Percentiles rank a stretch among this genome's conserved stretches.
These are phyloP conservation scores for Dasypogon diadema DNA, from an alignment of 2,888 invertebrate species.

Conservation along the genomic window DNA sequence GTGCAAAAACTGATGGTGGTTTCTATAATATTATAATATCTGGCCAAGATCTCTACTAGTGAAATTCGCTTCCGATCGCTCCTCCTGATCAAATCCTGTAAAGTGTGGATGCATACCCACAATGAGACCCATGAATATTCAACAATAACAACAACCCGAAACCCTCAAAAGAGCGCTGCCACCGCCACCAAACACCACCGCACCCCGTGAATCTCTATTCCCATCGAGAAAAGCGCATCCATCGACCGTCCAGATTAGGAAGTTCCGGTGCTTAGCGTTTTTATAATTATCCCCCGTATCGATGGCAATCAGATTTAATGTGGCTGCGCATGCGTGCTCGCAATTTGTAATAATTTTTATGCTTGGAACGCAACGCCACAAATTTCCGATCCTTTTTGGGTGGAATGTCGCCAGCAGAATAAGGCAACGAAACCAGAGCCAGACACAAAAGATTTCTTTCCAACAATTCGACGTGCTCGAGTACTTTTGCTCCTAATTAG, in stretches of 20 bases:
- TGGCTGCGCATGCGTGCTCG: slow-evolving; percentile 45
- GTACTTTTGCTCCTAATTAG: slow-evolving; percentile 38
- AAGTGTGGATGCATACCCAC: no score
- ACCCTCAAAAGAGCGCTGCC: no score
- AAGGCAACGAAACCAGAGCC: slow-evolving; percentile 47
- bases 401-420: slow-evolving; percentile 23
- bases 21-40: no score
- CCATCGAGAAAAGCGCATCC: no score
- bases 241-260: slow-evolving; percentile 43
- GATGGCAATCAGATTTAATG: slow-evolving; percentile 39
- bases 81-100: no score
- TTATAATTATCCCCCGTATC: slow-evolving; percentile 29
- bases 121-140: no score
- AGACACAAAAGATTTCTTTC: slow-evolving; percentile 48
- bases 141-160: no score
- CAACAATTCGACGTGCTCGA: background rate
- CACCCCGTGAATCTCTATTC: no score
- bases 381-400: slow-evolving; percentile 41
- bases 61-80: no score
- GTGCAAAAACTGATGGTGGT: no score
- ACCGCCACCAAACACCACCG: no score
- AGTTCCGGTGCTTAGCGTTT: slow-evolving; percentile 53
- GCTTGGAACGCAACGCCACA: slow-evolving; percentile 13
- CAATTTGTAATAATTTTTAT: slow-evolving; percentile 48
- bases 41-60: no score